Evolutionary conservation across 2,888 invertebrate genomes (phyloP).

Genomic region (Latheticus oryzae): DNA sequence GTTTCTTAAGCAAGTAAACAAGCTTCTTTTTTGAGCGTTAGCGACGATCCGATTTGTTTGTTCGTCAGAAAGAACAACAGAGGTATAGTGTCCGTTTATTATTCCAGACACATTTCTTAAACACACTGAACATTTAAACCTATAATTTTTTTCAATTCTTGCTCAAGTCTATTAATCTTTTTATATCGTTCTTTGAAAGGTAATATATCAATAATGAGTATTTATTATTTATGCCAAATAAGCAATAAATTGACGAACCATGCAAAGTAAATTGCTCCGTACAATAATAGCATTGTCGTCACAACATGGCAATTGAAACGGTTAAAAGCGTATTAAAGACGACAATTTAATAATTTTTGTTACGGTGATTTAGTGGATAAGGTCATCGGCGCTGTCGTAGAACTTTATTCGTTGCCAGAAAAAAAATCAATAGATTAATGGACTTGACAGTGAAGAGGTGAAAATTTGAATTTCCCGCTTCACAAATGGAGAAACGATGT

Average conservation of each 20-base stretch:
- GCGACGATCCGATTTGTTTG: constrained; percentile 7
- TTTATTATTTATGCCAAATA: constrained; percentile 24
- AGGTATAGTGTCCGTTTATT: constrained; percentile 8
- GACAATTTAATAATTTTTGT: constrained; percentile 25
- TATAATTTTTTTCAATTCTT: too few species aligned
- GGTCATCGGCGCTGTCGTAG: constrained; percentile 15
- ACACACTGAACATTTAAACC: constrained; percentile 11
- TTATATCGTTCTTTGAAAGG: too few species aligned
- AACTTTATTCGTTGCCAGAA: too few species aligned
- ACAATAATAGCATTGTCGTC: constrained; percentile 30
- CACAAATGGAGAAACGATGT: constrained; percentile 4
- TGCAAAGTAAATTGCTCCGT: constrained; percentile 20
- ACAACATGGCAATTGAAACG: constrained; percentile 27
- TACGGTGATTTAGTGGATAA: constrained; percentile 21
- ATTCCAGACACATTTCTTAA: constrained; percentile 21
- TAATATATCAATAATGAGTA: too few species aligned
- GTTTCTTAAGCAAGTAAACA: constrained; percentile 24
- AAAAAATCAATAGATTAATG: too few species aligned
- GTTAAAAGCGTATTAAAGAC: constrained; percentile 16
- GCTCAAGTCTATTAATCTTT: too few species aligned
- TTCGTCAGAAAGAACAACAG: background rate
- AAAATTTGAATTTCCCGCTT: too few species aligned
- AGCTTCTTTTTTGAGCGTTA: constrained; percentile 8
- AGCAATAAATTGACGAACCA: constrained; percentile 16
- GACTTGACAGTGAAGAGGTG: too few species aligned